phyloP scores from a whole-genome alignment of 2,797 vertebrate genomes.

The Phataginus tricuspis region DNA sequence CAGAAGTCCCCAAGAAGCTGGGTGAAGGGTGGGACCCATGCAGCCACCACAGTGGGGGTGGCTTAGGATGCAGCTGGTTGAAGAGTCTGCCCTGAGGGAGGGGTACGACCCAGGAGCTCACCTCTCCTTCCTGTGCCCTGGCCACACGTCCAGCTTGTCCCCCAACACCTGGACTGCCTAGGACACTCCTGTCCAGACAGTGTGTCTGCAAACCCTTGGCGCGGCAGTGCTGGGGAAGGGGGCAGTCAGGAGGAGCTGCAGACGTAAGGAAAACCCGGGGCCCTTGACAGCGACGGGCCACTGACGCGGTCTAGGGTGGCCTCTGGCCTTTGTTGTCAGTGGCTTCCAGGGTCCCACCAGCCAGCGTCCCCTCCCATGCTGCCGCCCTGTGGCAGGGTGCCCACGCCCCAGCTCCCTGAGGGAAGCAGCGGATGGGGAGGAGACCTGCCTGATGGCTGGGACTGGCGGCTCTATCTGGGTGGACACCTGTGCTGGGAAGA shows the following conservation, averaged over 20 bases:
- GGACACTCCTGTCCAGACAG: not conserved
- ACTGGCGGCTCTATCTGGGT: fast-evolving
- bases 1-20: not conserved
- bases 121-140: not conserved
- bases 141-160: not conserved
- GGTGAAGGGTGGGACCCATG: fast-evolving
- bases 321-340: not conserved
- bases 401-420: fast-evolving
- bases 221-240: not conserved
- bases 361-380: not conserved
- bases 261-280: fast-evolving
- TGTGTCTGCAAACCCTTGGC: fast-evolving
- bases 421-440: not conserved
- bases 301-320: not conserved
- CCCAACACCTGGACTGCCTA: not conserved
- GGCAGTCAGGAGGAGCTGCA: not conserved
- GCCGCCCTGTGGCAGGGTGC: too few species aligned
- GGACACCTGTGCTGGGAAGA: not conserved
- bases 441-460: not conserved
- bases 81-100: not conserved
- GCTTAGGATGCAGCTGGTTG: not conserved
- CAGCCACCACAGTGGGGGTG: too few species aligned
- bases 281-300: fast-evolving
- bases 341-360: not conserved
- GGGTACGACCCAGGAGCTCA: fast-evolving